Evolutionary conservation across 2,888 invertebrate genomes (phyloP), one percentile per base, ranked within the genome.

Genomic region (Dusona sp.): DNA sequence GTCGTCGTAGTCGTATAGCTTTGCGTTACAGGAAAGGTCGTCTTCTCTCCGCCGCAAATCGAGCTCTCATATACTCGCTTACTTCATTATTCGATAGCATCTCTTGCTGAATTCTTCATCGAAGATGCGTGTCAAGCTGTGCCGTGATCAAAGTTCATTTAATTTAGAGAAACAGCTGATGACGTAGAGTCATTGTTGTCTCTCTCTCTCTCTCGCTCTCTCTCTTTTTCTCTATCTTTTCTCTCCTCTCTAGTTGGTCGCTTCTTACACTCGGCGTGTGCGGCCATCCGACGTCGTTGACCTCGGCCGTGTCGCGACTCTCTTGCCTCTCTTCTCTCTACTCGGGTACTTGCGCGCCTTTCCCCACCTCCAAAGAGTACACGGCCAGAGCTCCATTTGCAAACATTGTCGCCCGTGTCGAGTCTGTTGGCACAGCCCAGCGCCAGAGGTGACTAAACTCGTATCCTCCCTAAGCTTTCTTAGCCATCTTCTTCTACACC

Each of bases 401-500:
- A 85, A 89, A 88, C 86, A 87, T 86, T 83, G 87, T 85, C 86
- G 81, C 77, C 82, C 83, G 84, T 85, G 75, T 82, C 85, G 83
- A 79, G 87, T 74, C 72, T 85, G 85, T 88, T 86, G 81, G 78
- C 29, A 82, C 68, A 65, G 65, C 29, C 33, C 68, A 45, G 74
- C 61, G 29, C 72, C 67, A 54, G 78, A 83, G 89, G 90, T 88
- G 88, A 88, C 83, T 86, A 88, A 89, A 88, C 89, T 88, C 88
- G 74, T 77, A 80, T 77, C 80, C 84, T 68, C 29, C 68, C 51
- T 29, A 68, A 54, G 51, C 80, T 74, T 45, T 57, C 68, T 54
- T 33, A 11, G 54, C 64, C 78, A 33, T 64, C 78, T 67, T 80
- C 54, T 22, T 61, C 29, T 36, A 22, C 77, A 65, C n/a, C 77